Evolutionary conservation across 2,113 vertebrate genomes (phyloP), one percentile per base, ranked within the genome.

Genomic region (Candoia aspera): DNA sequence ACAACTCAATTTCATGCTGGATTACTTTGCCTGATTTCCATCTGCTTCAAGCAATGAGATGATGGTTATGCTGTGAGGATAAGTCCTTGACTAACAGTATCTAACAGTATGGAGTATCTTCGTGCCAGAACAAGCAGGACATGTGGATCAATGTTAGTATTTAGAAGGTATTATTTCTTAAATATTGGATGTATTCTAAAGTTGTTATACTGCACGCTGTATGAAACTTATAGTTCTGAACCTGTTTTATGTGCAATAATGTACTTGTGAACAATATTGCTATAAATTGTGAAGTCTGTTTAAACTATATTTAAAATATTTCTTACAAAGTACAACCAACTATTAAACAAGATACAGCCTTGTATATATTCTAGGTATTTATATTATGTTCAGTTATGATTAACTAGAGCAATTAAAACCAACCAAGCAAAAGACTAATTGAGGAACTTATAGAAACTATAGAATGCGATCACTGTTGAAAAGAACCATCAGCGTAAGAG

Each of bases 401-500:
- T 95, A 93, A 93, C 86, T 91, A 93, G 42, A 94, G 55, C 46
- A 84, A 54, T 90, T 92, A 54, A 94, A 95, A 92, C 88, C 93
- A 94, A 86, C 42, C 60, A 94, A 93, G 90, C 94, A 95, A 89
- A 93, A 84, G 91, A 93, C 86, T 93, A 94, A 94, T 90, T 0
- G 6, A 83, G 89, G 94, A 96, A 95, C 91, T 92, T 94, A 90
- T 73, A 93, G 92, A 86, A 95, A 84, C 87, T 8, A 86, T 92
- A 88, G 86, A 62, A 83, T 49, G 10, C 90, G 88, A 93, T 91
- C 73, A 73, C 57, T 90, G 49, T 90, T 93, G 94, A 90, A 95
- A 94, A 64, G 90, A 92, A 94, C 91, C 83, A 93, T 94, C 93
- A 93, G 92, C 90, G 94, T 95, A 84, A 92, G 95, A 95, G 94